These are phyloP conservation scores for Cheilinus undulatus DNA, from an alignment of 2,113 vertebrate genomes.

Conservation along the genomic window DNA sequence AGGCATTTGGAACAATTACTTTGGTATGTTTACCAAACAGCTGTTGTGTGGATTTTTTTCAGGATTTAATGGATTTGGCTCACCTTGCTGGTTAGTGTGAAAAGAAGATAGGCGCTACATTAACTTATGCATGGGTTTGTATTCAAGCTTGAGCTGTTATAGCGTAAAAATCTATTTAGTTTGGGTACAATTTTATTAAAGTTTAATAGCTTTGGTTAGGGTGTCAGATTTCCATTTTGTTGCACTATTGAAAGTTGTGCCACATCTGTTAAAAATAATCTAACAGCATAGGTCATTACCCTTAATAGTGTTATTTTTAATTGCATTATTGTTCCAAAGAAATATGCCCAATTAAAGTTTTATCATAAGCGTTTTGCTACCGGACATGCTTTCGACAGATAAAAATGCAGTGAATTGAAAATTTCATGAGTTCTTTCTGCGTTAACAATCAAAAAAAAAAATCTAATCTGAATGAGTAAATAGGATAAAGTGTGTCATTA, in stretches of 20 bases:
- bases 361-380: not conserved
- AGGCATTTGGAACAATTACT: conserved; percentile 81
- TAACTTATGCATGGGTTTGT: conserved; percentile 56
- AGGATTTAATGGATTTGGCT: conserved; percentile 65
- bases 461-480: not conserved
- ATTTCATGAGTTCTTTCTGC: not conserved
- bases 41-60: conserved; percentile 71
- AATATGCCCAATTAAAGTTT: conserved; percentile 1
- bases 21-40: conserved; percentile 79
- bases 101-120: conserved; percentile 58
- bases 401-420: not conserved
- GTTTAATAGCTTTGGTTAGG: conserved; percentile 44
- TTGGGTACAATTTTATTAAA: conserved; percentile 37
- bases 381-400: not conserved
- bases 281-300: conserved; percentile 2
- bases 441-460: not conserved
- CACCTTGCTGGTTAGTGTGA: conserved; percentile 57
- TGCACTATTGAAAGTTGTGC: not conserved
- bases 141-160: conserved; percentile 43
- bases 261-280: not conserved
- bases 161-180: conserved; percentile 45
- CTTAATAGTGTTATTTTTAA: conserved; percentile 6
- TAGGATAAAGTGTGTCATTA: not conserved
- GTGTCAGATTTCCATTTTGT: conserved; percentile 35
- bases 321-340: not conserved